A percentile compares a stretch with the other conserved stretches of the same genome.
phyloP scores from a whole-genome alignment of 2,113 vertebrate species.

The Actenoides hombroni region DNA sequence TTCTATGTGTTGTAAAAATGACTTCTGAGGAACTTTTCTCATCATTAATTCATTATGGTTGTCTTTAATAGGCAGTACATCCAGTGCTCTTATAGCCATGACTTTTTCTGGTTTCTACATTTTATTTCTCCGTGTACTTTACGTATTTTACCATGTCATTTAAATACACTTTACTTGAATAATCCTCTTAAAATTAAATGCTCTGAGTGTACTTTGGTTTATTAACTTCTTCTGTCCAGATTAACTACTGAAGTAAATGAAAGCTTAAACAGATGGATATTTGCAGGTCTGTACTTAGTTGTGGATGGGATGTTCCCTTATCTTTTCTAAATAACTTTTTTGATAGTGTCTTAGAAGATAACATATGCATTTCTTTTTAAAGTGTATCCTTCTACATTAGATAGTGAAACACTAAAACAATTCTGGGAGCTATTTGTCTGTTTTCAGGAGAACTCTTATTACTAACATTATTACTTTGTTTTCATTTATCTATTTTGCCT shows the following conservation, averaged over 20 bases:
- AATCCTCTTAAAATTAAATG: neutral
- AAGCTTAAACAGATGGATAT: neutral
- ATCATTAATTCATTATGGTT: neutral
- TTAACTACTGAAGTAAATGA: neutral
- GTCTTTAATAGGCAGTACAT: neutral
- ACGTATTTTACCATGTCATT: neutral
- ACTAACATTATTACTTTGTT: neutral
- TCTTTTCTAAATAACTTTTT: neutral
- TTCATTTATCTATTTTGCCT: neutral
- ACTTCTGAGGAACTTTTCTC: neutral
- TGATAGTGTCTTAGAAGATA: neutral
- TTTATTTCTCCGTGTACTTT: neutral
- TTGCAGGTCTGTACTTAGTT: neutral
- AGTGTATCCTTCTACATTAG: neutral
- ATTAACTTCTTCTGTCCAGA: neutral
- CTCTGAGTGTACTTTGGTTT: neutral
- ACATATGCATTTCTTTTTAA: neutral
- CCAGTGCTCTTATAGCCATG: neutral
- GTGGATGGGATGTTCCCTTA: neutral
- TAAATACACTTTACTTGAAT: neutral
- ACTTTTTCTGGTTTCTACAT: neutral
- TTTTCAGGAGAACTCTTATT: neutral
- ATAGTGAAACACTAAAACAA: neutral
- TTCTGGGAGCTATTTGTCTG: neutral
- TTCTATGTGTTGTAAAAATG: neutral